phyloP scores from a whole-genome alignment of 2,113 vertebrate genomes.

The Apaloderma vittatum region DNA sequence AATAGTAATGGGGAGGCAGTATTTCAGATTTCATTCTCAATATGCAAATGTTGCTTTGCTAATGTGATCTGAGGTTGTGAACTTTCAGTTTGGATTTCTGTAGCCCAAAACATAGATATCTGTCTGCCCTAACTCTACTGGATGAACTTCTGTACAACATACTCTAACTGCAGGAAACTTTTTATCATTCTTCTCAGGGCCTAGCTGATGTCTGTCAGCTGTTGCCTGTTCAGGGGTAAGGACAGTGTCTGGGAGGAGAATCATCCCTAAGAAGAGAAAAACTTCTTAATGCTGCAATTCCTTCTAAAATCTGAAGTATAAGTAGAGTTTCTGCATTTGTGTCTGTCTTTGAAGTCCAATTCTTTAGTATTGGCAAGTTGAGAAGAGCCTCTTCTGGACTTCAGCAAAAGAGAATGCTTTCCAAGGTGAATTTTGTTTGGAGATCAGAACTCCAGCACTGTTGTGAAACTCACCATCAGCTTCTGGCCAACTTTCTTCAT shows the following conservation, averaged over 20 bases:
- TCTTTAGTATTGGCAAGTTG: background rate
- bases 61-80: background rate
- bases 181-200: background rate
- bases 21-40: background rate
- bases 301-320: background rate
- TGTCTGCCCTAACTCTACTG: background rate
- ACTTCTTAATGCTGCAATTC: background rate
- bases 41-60: background rate
- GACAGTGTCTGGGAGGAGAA: background rate
- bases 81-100: background rate
- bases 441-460: background rate
- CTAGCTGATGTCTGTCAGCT: background rate
- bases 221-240: background rate
- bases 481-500: background rate
- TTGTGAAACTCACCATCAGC: background rate
- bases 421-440: background rate
- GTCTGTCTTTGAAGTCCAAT: background rate
- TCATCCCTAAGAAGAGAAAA: background rate
- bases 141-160: accelerated
- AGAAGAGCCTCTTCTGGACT: background rate
- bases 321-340: background rate
- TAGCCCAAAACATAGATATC: background rate
- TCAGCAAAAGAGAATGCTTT: background rate
- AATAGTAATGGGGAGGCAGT: background rate
- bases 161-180: background rate